Percentiles rank a stretch among this genome's conserved stretches.
These are phyloP conservation scores for Polypedilum pembai DNA, from an alignment of 1,140 invertebrate species.

Conservation along the genomic window DNA sequence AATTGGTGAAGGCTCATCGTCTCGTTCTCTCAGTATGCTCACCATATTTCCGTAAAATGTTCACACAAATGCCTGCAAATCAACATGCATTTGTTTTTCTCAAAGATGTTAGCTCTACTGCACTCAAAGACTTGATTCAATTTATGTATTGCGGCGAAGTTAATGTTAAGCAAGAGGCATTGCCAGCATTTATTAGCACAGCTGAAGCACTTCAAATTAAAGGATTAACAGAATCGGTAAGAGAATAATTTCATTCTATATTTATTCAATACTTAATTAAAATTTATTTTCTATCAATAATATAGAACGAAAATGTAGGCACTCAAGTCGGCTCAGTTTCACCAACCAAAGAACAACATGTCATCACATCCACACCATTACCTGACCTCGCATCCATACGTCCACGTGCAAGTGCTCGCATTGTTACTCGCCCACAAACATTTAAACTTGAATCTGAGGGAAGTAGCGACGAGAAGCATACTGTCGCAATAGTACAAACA, in stretches of 20 bases:
- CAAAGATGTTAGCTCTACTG: constrained; percentile 69
- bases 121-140: constrained; percentile 68
- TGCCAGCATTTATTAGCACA: constrained; percentile 73
- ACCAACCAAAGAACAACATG: constrained; percentile 31
- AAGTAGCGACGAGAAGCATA: constrained; percentile 38
- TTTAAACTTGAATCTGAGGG: constrained; percentile 44
- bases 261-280: background rate
- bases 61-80: constrained; percentile 56
- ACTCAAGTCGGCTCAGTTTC: constrained; percentile 35
- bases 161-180: constrained; percentile 74
- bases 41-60: constrained; percentile 76
- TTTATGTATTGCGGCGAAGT: constrained; percentile 85
- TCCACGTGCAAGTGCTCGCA: constrained; percentile 24
- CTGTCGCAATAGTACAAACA: constrained; percentile 35
- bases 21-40: constrained; percentile 77
- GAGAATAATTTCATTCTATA: background rate
- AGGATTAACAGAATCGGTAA: constrained; percentile 54
- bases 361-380: constrained; percentile 35
- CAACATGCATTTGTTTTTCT: constrained; percentile 64
- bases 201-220: constrained; percentile 78
- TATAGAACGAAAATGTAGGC: constrained; percentile 32
- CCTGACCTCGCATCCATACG: constrained; percentile 33
- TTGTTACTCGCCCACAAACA: constrained; percentile 30
- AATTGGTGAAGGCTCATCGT: constrained; percentile 71
- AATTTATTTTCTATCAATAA: background rate